Evolutionary conservation across 2,113 vertebrate genomes (phyloP).

Genomic region (Notechis scutatus): DNA sequence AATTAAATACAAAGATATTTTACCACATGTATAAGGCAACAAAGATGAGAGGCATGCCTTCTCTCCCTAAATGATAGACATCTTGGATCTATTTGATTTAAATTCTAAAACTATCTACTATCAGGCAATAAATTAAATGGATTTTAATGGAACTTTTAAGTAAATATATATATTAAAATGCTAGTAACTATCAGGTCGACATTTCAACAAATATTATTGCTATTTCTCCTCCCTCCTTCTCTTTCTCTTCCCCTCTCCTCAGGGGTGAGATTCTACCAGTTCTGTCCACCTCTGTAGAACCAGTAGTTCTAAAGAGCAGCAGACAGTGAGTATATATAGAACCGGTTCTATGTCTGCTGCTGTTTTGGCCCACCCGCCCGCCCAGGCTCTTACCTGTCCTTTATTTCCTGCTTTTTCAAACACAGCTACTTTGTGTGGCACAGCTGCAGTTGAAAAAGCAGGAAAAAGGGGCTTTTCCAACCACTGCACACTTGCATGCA

Average conservation of each 20-base stretch:
- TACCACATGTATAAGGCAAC: neutral
- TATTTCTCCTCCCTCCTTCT: neutral
- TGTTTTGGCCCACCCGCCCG: too few species aligned
- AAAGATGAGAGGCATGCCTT: neutral
- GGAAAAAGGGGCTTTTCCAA: too few species aligned
- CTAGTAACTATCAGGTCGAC: neutral
- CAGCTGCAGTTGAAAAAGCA: too few species aligned
- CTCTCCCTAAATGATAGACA: neutral
- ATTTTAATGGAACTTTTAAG: neutral
- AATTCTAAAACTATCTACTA: neutral
- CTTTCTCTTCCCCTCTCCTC: neutral
- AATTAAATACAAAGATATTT: neutral
- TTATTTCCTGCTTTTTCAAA: too few species aligned
- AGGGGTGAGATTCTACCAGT: too few species aligned
- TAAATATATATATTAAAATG: neutral
- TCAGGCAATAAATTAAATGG: neutral
- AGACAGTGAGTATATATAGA: too few species aligned
- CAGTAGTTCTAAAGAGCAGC: too few species aligned
- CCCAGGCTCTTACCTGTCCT: too few species aligned
- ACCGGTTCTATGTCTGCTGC: too few species aligned
- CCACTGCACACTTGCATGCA: too few species aligned
- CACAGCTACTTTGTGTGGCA: too few species aligned
- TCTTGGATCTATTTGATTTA: neutral
- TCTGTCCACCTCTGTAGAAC: too few species aligned
- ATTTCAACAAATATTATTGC: neutral